Base-by-base conservation (phyloP, 2,888 invertebrate genomes). In the Phyllotreta cruciferae region DNA sequence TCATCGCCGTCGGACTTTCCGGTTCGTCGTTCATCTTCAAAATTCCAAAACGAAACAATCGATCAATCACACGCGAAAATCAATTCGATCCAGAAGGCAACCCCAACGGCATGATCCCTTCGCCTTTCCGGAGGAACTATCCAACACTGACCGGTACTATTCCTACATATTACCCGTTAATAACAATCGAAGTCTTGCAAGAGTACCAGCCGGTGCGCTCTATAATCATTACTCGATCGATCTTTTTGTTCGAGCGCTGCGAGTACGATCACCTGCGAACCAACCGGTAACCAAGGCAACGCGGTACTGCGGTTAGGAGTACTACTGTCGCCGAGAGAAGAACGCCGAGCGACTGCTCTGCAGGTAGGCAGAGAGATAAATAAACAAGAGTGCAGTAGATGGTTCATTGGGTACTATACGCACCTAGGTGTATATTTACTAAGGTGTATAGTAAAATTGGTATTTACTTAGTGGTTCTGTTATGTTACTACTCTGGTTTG, bases 1-100 rank as follows among this genome's bases (percentile, higher is more conserved):
- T 74, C 74, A 79, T 70, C 77, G 82, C 73, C 75, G 81, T 73
- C 73, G 79, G 70, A 75, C 82, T 76, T 74, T 79, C 78, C 73
- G 78, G 55, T 50, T 73, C 74, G 6, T 75, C 77, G 71, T 76
- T 73, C 80, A 80, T 80, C 35, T 60, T 68, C 8, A 14, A 7
- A 14, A 63, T 37, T 39, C 36, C 10, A 35, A n/a, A n/a, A 1
- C 24, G 24, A 1, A 24, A 24, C 24, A 24, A 24, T 24, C 24
- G 24, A 24, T 24, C 24, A 4, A 36, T 14, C 49, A 54, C 50
- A 35, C 57, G 35, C 39, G 38, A 52, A 55, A 39, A 56, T 37
- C 47, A 4, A 38, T 45, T 37, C 37, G 42, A 9, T 24, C 24
- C 24, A 4, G 24, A 24, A 4, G 24, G 24, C 1, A 24, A 24